Evolutionary conservation across 2,797 vertebrate species (phyloP).

Genomic region (Labroides dimidiatus): DNA sequence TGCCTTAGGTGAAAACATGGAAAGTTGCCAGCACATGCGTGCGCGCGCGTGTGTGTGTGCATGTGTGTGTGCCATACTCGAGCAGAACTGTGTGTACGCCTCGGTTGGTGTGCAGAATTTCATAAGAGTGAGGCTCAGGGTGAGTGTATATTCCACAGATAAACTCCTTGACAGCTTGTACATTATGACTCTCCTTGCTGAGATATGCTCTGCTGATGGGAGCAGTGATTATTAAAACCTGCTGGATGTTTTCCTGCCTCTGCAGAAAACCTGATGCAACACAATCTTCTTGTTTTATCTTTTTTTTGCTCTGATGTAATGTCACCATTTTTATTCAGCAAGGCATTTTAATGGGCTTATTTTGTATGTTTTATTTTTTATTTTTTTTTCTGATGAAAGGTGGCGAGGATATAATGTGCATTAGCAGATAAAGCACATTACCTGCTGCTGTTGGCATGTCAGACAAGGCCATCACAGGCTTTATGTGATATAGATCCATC

Average conservation of each 20-base stretch:
- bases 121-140: slow-evolving; percentile 31
- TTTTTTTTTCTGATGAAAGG: slow-evolving; percentile 2
- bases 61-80: slow-evolving; percentile 12
- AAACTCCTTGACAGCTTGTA: slow-evolving; percentile 72
- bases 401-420: not conserved
- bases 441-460: not conserved
- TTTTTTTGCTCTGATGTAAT: slow-evolving; percentile 14
- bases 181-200: slow-evolving; percentile 59
- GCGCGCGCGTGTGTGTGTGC: slow-evolving; percentile 8
- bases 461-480: not conserved
- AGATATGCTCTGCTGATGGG: slow-evolving; percentile 73
- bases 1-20: slow-evolving; percentile 61
- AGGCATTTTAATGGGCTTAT: slow-evolving; percentile 32
- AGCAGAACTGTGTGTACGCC: slow-evolving; percentile 11
- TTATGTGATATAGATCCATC: not conserved
- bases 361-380: slow-evolving; percentile 41
- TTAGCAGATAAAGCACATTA: not conserved
- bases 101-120: slow-evolving; percentile 33
- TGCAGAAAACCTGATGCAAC: slow-evolving; percentile 38
- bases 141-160: slow-evolving; percentile 64
- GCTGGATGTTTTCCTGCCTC: slow-evolving; percentile 52
- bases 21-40: slow-evolving; percentile 4
- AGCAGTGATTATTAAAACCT: slow-evolving; percentile 73
- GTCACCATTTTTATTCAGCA: slow-evolving; percentile 26
- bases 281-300: slow-evolving; percentile 17